These are phyloP conservation scores for Chalcosyrphus nemorum DNA, from an alignment of 2,888 invertebrate genomes.

Conservation along the genomic window DNA sequence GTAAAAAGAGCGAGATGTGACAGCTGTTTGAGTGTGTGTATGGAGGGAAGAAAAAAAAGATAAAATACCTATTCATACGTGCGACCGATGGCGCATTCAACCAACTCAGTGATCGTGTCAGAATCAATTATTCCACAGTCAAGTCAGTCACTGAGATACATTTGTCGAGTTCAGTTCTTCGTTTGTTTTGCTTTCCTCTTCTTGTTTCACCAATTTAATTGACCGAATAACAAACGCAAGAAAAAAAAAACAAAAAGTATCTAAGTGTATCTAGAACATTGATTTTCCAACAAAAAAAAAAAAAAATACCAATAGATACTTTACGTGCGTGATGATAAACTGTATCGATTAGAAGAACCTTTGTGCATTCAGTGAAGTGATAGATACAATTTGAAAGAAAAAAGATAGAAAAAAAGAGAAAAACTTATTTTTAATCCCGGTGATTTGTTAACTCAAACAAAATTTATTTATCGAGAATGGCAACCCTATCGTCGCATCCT, in stretches of 20 bases:
- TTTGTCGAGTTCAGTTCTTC: slow-evolving; percentile 74
- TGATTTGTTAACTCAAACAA: slow-evolving; percentile 27
- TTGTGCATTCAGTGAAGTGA: slow-evolving; percentile 16
- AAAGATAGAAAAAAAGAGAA: too few relatives aligned
- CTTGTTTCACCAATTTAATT: slow-evolving; percentile 43
- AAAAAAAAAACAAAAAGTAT: slow-evolving; percentile 40
- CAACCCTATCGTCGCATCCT: slow-evolving; percentile 81
- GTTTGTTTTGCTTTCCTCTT: slow-evolving; percentile 61
- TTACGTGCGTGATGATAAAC: slow-evolving; percentile 58
- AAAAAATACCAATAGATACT: neutral
- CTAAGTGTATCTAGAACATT: slow-evolving; percentile 27
- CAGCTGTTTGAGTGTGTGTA: slow-evolving; percentile 70
- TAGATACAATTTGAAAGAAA: slow-evolving; percentile 33
- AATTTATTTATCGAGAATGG: slow-evolving; percentile 76
- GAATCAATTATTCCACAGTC: slow-evolving; percentile 74
- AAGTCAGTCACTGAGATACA: slow-evolving; percentile 75
- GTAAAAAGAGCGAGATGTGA: slow-evolving; percentile 69
- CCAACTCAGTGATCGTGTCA: slow-evolving; percentile 71
- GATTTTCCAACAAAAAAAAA: neutral
- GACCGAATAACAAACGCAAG: neutral
- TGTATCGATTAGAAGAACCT: slow-evolving; percentile 24
- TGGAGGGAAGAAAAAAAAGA: slow-evolving; percentile 56
- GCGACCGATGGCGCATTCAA: slow-evolving; percentile 45
- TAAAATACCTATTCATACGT: slow-evolving; percentile 44
- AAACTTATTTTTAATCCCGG: too few relatives aligned